A percentile compares a stretch with the other conserved stretches of the same genome.
Evolutionary conservation across 2,113 vertebrate species (phyloP).

Genomic region (Percina caprodes): DNA sequence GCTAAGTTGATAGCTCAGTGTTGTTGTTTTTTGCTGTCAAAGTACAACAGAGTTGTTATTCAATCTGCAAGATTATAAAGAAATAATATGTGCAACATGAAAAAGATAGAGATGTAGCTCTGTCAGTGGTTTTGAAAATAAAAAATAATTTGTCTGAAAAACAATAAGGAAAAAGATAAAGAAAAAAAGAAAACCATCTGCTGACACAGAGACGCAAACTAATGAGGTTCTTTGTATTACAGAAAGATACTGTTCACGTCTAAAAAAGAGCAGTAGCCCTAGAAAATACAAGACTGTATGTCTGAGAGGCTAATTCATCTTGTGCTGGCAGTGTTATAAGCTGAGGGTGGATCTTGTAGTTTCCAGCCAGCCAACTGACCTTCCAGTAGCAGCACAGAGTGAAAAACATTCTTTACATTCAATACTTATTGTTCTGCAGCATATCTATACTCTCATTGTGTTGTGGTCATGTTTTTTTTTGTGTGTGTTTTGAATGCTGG

Average conservation of each 20-base stretch:
- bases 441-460: background rate
- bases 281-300: slow-evolving; percentile 35
- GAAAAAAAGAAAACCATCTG: slow-evolving; percentile 2
- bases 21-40: slow-evolving; percentile 19
- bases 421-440: too few species aligned
- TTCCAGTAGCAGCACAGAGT: slow-evolving; percentile 24
- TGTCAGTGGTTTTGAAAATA: slow-evolving; percentile 27
- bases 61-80: background rate
- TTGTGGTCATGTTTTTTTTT: slow-evolving; percentile 1
- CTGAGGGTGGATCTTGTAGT: slow-evolving; percentile 47
- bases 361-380: slow-evolving; percentile 53
- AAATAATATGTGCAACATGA: slow-evolving; percentile 16
- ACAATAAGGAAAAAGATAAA: slow-evolving; percentile 34
- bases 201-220: slow-evolving; percentile 46
- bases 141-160: slow-evolving; percentile 38
- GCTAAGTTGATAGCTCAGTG: slow-evolving; percentile 7
- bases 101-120: slow-evolving; percentile 14
- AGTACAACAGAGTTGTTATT: slow-evolving; percentile 19
- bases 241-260: slow-evolving; percentile 33
- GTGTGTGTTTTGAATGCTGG: background rate
- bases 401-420: slow-evolving; percentile 25
- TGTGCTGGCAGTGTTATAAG: slow-evolving; percentile 61
- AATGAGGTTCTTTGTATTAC: slow-evolving; percentile 50
- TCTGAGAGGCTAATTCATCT: slow-evolving; percentile 65
- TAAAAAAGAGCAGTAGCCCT: slow-evolving; percentile 35